Conservation (phyloP, 2,888 invertebrate species). For the Drosophila gaucha region DNA sequence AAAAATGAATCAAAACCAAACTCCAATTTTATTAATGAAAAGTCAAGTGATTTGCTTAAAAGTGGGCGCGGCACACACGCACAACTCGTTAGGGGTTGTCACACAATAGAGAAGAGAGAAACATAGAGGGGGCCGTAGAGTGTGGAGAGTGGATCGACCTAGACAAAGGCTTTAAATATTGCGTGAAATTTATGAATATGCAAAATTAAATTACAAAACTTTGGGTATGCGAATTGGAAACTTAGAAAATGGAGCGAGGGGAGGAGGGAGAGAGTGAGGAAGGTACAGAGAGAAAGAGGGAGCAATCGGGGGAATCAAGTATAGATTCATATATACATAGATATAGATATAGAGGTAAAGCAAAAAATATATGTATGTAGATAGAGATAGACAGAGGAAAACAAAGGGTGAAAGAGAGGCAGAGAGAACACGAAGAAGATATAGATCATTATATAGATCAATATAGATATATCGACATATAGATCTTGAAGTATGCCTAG, state of each 20-base stretch:
- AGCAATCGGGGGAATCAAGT: no score
- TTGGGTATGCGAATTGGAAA: neutral
- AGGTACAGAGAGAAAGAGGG: neutral
- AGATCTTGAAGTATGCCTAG: no score
- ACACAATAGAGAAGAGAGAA: conserved; percentile 1
- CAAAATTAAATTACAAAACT: conserved; percentile 10
- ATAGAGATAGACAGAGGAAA: no score
- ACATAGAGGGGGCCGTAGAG: neutral
- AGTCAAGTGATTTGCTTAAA: conserved; percentile 71
- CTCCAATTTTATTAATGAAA: conserved; percentile 77
- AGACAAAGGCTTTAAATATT: conserved; percentile 38
- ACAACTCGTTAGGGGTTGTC: conserved; percentile 65
- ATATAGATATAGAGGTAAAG: no score
- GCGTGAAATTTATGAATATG: conserved; percentile 51
- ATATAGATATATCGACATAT: no score
- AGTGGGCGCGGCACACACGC: conserved; percentile 61
- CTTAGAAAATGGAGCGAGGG: neutral
- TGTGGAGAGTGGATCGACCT: neutral
- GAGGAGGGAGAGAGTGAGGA: neutral
- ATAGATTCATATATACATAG: no score
- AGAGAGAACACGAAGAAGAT: no score
- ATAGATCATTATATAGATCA: no score
- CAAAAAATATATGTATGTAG: no score
- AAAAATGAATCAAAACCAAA: conserved; percentile 43
- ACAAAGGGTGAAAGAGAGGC: no score